Percentiles rank a stretch among this genome's conserved stretches.
phyloP scores from a whole-genome alignment of 2,113 vertebrate genomes.

The Lathamus discolor region DNA sequence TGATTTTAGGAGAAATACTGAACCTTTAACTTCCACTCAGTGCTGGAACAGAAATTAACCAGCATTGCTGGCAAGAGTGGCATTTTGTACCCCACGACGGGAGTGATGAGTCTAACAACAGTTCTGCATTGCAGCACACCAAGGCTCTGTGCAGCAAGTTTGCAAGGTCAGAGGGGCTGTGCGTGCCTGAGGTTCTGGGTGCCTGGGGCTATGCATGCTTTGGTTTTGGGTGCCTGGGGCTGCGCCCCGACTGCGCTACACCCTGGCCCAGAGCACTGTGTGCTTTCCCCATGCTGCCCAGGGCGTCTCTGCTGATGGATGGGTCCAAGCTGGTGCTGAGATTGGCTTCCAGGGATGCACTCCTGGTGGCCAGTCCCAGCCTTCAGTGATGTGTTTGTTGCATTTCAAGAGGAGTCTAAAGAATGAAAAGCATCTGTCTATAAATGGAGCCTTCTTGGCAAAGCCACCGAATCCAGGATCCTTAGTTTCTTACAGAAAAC shows the following conservation, averaged over 20 bases:
- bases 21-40: not conserved
- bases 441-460: not conserved
- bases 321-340: not conserved
- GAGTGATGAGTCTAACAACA: not conserved
- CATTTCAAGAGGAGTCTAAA: not conserved
- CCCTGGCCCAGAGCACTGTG: not conserved
- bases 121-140: not conserved
- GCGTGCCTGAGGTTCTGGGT: not conserved
- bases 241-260: not conserved
- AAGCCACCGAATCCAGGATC: not conserved
- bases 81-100: rapidly evolving
- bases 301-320: not conserved
- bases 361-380: not conserved
- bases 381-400: not conserved
- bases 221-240: not conserved
- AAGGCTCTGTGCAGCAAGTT: not conserved
- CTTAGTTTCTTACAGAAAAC: not conserved
- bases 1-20: not conserved
- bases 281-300: not conserved
- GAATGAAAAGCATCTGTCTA: not conserved
- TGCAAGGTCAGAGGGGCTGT: not conserved
- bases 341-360: not conserved
- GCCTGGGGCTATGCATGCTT: not conserved
- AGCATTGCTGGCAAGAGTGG: not conserved
- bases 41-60: not conserved